Percentiles rank a stretch among this genome's conserved stretches.
phyloP scores from a whole-genome alignment of 2,113 vertebrate species.

The Cheilinus undulatus region DNA sequence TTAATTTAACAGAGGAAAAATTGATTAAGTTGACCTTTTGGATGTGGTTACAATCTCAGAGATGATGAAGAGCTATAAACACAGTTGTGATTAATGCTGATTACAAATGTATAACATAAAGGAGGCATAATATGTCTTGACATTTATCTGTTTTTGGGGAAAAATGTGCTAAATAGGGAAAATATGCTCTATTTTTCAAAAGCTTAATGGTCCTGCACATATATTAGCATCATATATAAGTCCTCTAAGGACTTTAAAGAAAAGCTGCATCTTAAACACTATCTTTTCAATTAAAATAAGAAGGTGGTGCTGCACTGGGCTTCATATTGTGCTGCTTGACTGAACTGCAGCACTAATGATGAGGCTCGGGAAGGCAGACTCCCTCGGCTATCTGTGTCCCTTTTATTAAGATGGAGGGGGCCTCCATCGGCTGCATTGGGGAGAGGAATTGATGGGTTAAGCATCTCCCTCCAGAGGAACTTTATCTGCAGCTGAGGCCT shows the following conservation, averaged over 20 bases:
- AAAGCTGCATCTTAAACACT: neutral
- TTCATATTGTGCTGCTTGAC: slow-evolving; percentile 37
- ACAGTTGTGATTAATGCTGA: slow-evolving; percentile 47
- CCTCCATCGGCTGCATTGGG: slow-evolving; percentile 45
- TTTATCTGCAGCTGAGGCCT: slow-evolving; percentile 56
- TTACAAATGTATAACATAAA: slow-evolving; percentile 39
- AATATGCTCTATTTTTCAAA: neutral
- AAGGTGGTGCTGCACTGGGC: slow-evolving; percentile 21
- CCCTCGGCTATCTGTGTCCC: slow-evolving; percentile 64
- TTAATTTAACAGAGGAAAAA: slow-evolving; percentile 48
- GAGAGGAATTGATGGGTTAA: slow-evolving; percentile 63
- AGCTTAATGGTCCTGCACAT: neutral
- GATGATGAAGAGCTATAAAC: slow-evolving; percentile 27
- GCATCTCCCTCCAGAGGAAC: slow-evolving; percentile 64
- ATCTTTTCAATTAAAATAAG: slow-evolving; percentile 25
- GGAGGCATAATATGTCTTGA: slow-evolving; percentile 14
- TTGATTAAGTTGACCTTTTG: slow-evolving; percentile 67
- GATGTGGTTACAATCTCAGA: slow-evolving; percentile 9
- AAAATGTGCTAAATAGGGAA: neutral
- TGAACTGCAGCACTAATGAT: slow-evolving; percentile 58
- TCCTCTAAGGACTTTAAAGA: neutral
- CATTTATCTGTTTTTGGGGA: neutral
- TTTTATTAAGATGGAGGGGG: slow-evolving; percentile 68
- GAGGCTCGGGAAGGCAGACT: slow-evolving; percentile 56
- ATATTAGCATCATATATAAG: neutral